Conservation (phyloP, 2,113 vertebrate genomes). For the Poicephalus gulielmi region DNA sequence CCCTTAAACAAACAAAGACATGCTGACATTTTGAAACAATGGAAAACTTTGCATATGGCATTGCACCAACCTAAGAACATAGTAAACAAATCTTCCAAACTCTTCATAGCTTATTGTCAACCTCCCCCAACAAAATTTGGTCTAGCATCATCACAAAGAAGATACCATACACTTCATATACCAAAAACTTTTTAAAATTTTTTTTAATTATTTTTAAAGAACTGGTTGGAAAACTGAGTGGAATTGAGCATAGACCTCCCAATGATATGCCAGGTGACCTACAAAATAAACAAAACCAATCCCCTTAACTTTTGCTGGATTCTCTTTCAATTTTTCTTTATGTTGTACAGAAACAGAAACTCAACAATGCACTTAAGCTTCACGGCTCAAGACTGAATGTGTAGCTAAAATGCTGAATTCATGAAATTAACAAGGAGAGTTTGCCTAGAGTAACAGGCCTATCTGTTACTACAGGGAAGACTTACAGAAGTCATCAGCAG, state of each 20-base stretch:
- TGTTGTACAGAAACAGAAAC: neutral
- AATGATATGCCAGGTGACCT: neutral
- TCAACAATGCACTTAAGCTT: neutral
- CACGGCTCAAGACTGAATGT: neutral
- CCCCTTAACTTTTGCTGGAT: neutral
- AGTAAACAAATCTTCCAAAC: neutral
- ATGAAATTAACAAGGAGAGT: neutral
- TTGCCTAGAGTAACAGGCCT: neutral
- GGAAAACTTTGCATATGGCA: neutral
- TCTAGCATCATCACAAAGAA: neutral
- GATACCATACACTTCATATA: neutral
- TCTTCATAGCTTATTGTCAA: neutral
- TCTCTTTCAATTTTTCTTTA: neutral
- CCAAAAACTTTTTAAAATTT: neutral
- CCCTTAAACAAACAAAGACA: neutral
- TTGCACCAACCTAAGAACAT: neutral
- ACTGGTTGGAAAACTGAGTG: neutral
- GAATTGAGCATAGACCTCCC: neutral
- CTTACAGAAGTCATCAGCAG: neutral
- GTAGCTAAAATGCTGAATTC: neutral
- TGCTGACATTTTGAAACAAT: neutral
- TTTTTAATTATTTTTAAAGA: neutral
- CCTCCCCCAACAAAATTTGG: neutral
- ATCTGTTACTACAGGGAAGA: neutral
- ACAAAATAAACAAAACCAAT: neutral